These are phyloP conservation scores for Metalampra italica DNA, from an alignment of 2,888 invertebrate species.

Conservation along the genomic window DNA sequence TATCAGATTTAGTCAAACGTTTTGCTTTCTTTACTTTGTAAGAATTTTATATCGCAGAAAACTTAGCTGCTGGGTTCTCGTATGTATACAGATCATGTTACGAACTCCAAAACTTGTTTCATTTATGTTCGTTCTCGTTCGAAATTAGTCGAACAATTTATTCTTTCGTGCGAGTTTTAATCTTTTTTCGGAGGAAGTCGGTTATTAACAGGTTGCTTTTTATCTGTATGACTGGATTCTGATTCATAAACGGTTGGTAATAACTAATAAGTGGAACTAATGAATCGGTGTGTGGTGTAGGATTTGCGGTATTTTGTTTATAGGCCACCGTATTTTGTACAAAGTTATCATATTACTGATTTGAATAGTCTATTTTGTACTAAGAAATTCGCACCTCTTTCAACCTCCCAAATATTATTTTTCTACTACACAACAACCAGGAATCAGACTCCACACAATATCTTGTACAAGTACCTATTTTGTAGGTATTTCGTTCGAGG, in stretches of 20 bases:
- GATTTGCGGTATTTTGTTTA: neutral
- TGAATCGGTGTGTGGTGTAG: neutral
- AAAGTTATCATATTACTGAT: neutral
- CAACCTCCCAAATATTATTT: too few relatives aligned
- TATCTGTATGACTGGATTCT: slow-evolving; percentile 48
- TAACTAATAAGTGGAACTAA: slow-evolving; percentile 36
- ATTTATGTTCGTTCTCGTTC: slow-evolving; percentile 42
- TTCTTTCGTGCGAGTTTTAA: slow-evolving; percentile 47
- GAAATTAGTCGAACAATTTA: slow-evolving; percentile 46
- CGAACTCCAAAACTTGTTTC: slow-evolving; percentile 26
- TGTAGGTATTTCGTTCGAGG: too few relatives aligned
- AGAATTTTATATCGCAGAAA: neutral
- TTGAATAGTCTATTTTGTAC: too few relatives aligned
- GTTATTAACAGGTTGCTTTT: slow-evolving; percentile 57
- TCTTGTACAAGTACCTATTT: too few relatives aligned
- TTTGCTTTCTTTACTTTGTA: too few relatives aligned
- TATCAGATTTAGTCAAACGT: too few relatives aligned
- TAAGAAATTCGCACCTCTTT: too few relatives aligned
- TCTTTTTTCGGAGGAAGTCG: slow-evolving; percentile 51
- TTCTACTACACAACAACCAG: too few relatives aligned
- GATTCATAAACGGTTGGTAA: slow-evolving; percentile 40
- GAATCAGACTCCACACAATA: too few relatives aligned
- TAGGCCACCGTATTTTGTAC: neutral
- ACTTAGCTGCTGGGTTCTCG: neutral
- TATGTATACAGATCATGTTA: neutral